phyloP scores from a whole-genome alignment of 2,888 invertebrate genomes.

The Strigamia maritima region DNA sequence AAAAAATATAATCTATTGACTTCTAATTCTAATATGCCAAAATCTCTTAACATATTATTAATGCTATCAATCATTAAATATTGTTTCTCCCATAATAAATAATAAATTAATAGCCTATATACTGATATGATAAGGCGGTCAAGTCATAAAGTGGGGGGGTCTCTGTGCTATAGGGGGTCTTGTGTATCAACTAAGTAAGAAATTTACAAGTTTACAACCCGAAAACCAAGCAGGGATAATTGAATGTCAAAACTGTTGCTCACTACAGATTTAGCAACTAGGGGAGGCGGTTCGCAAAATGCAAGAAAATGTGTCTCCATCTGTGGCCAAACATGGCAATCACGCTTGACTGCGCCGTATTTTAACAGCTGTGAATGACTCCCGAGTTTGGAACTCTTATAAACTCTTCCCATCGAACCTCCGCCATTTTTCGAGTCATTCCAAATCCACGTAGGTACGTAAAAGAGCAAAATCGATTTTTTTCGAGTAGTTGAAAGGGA shows the following conservation, averaged over 20 bases:
- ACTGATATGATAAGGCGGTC: no score
- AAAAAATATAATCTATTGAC: no score
- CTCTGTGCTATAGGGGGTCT: no score
- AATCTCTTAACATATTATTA: no score
- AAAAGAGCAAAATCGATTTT: neutral
- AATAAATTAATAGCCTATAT: no score
- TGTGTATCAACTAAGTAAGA: neutral
- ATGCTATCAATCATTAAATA: no score
- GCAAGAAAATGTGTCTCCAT: constrained; percentile 2
- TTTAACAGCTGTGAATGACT: neutral
- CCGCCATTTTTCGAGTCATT: neutral
- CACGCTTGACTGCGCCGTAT: neutral
- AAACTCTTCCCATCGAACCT: neutral
- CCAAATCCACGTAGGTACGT: neutral
- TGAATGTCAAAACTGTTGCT: neutral
- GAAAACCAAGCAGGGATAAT: neutral
- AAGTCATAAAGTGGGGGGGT: no score
- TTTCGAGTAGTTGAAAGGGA: neutral
- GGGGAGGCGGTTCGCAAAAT: neutral
- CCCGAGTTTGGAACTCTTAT: neutral
- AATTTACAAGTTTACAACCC: neutral
- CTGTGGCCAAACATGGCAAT: constrained; percentile 12
- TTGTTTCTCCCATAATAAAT: no score
- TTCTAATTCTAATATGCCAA: no score
- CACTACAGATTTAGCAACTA: neutral